Evolutionary conservation across 2,797 vertebrate species (phyloP).

Genomic region (Heterohyrax brucei): DNA sequence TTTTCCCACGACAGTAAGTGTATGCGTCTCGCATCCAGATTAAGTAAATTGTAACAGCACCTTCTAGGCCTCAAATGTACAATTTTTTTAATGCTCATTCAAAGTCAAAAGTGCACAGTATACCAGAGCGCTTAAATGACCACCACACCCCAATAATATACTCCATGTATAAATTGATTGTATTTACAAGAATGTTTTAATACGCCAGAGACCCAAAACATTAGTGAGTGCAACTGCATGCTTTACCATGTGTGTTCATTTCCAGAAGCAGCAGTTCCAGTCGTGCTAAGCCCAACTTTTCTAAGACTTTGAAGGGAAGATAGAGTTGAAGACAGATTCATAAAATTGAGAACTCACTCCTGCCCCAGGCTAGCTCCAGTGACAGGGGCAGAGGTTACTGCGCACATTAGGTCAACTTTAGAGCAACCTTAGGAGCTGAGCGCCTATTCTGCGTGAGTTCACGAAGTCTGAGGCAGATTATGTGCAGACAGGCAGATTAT

Average conservation of each 20-base stretch:
- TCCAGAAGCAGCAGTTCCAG: conserved; percentile 7
- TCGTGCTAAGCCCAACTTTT: conserved; percentile 32
- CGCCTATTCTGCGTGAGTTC: neutral
- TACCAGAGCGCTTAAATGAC: neutral
- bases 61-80: conserved; percentile 43
- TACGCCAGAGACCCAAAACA: conserved; percentile 41
- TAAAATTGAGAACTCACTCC: neutral
- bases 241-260: conserved; percentile 20
- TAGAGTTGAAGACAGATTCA: neutral
- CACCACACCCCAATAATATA: neutral
- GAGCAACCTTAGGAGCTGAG: neutral
- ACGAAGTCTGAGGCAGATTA: neutral
- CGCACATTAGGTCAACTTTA: neutral
- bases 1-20: conserved; percentile 81
- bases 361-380: neutral
- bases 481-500: neutral
- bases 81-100: conserved; percentile 44
- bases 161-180: neutral
- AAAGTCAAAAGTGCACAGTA: conserved; percentile 46
- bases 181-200: conserved; percentile 27
- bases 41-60: conserved; percentile 58
- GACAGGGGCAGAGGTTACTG: neutral
- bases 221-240: neutral
- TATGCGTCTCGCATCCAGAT: conserved; percentile 78
- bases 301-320: conserved; percentile 64